Evolutionary conservation across 2,797 vertebrate genomes (phyloP), one percentile per base, ranked within the genome.

Genomic region (Periophthalmus magnuspinnatus): DNA sequence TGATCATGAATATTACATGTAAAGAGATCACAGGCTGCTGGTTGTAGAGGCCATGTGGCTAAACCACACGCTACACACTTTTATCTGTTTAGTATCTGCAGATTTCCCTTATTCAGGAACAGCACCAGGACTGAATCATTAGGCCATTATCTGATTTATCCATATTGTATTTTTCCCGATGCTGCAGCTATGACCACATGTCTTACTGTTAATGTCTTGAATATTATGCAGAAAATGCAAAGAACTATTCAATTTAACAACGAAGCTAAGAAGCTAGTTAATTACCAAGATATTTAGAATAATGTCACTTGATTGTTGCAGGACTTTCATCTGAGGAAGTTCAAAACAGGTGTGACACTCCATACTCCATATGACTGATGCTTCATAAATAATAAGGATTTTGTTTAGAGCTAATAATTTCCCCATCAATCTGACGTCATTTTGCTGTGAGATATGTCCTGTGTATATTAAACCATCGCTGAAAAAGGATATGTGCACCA

Each of bases 1-100:
- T 79, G 75, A 69, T 78, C 85, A 82, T 87, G 68, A 81, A 88
- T 89, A 76, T 78, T 86, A 68, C 67, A 89, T 84, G 69, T 65
- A 56, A 63, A 13, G 65, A 74, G 65, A 52, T 70, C 78, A 17
- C 19, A 21, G 50, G 52, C 73, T 70, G 47, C 69, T 76, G 57
- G 28, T 13, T 56, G 55, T 36, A 75, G 41, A 55, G 57, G 50
- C 19, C 34, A 65, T 66, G 19, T 65, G 34, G 48, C 48, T 60
- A 36, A n/a, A 48, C 52, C 67, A 41, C 72, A 63, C 65, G 61
- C 64, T 45, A 63, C 21, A 65, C 47, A 24, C 71, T 13, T 32
- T 60, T 38, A 33, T 45, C 21, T 5, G 61, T 28, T 28, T 7
- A 58, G 64, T 57, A 59, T 55, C n/a, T 24, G 19, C 52, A 19